A percentile compares a stretch with the other conserved stretches of the same genome.
Conservation (phyloP, 2,797 vertebrate genomes). For the Halcyon chelicuti region DNA sequence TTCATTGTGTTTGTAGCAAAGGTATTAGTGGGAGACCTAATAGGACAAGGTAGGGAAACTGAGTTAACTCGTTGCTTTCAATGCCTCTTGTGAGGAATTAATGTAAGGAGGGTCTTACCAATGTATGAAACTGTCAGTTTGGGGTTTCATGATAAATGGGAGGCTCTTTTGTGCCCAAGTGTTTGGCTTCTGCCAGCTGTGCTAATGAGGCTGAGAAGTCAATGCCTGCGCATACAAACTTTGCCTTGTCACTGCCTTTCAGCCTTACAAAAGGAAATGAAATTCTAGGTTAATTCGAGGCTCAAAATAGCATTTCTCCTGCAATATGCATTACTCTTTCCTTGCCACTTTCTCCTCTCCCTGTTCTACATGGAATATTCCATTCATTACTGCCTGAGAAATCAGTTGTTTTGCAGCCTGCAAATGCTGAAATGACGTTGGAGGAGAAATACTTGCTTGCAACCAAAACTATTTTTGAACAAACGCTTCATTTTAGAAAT, state of each 20-base stretch:
- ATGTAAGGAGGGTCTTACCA: background rate
- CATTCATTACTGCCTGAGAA: constrained; percentile 81
- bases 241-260: constrained; percentile 31
- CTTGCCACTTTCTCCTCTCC: constrained; percentile 73
- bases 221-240: background rate
- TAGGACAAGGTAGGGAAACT: background rate
- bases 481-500: constrained; percentile 48
- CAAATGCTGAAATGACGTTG: constrained; percentile 78
- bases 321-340: constrained; percentile 64
- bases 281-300: constrained; percentile 67
- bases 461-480: constrained; percentile 62
- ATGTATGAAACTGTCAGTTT: background rate
- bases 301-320: constrained; percentile 65
- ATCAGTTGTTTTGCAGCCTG: constrained; percentile 79
- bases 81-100: background rate
- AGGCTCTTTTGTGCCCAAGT: background rate
- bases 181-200: background rate
- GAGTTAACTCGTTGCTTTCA: background rate
- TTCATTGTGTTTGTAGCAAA: background rate
- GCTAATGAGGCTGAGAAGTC: constrained; percentile 18
- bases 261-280: constrained; percentile 48
- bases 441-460: constrained; percentile 71
- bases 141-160: background rate
- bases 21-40: background rate
- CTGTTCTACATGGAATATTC: constrained; percentile 81